Evolutionary conservation across 1,140 invertebrate species (phyloP).

Genomic region (Teleopsis dalmanni): DNA sequence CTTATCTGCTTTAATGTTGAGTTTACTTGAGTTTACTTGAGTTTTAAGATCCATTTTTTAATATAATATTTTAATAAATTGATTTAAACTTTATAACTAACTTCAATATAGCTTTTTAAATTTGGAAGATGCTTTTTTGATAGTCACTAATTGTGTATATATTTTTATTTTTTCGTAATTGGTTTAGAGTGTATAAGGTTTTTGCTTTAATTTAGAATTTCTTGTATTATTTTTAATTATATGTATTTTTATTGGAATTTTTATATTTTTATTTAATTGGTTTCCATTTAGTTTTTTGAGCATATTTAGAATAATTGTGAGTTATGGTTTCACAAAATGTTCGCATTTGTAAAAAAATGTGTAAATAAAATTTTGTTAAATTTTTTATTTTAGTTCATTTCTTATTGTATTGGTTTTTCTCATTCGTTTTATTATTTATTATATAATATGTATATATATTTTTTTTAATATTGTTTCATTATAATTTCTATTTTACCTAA

Average conservation of each 20-base stretch:
- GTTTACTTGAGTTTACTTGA: no score
- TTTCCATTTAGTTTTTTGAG: no score
- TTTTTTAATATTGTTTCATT: constrained; percentile 2
- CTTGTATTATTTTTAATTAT: no score
- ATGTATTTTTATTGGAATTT: no score
- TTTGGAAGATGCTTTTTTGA: constrained; percentile 45
- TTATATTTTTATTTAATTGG: no score
- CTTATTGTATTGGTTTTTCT: constrained; percentile 12
- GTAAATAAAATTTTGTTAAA: no score
- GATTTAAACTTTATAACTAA: neutral
- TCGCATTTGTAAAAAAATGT: no score
- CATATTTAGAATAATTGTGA: no score
- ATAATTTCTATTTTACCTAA: neutral
- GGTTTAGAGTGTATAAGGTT: constrained; percentile 16
- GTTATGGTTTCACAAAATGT: no score
- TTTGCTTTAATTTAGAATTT: no score
- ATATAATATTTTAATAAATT: neutral
- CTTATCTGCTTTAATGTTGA: no score
- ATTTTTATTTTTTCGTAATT: constrained; percentile 26
- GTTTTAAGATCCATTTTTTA: neutral
- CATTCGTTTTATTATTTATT: constrained; percentile 3
- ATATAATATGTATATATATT: constrained; percentile 5
- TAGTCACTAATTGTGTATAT: constrained; percentile 45
- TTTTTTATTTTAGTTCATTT: constrained; percentile 2
- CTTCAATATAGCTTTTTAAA: constrained; percentile 3